Evolutionary conservation across 2,888 invertebrate species (phyloP).

Genomic region (Gastracanthus pulcherrimus): DNA sequence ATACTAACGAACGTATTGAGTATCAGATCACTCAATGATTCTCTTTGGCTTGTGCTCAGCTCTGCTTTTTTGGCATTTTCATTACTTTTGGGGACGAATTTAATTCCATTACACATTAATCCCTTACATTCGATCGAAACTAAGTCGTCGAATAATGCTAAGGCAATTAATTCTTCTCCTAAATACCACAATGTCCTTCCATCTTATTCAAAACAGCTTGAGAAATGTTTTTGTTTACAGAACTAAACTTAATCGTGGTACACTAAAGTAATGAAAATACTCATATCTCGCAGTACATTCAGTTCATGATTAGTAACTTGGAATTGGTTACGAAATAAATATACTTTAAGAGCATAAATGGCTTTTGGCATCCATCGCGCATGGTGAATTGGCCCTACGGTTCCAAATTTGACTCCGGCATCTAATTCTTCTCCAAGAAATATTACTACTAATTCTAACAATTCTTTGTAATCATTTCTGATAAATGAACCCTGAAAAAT

Average conservation of each 20-base stretch:
- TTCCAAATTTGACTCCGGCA: neutral
- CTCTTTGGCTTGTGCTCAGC: neutral
- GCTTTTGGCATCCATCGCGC: neutral
- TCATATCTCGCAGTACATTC: neutral
- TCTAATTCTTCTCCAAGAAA: neutral
- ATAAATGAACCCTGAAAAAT: neutral
- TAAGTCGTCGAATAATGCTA: neutral
- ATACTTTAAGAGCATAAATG: neutral
- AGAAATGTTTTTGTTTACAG: neutral
- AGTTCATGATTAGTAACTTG: neutral
- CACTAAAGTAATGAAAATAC: neutral
- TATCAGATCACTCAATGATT: neutral
- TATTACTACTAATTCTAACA: neutral
- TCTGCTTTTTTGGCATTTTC: neutral
- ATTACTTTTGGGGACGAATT: neutral
- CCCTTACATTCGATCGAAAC: neutral
- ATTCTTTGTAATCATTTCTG: neutral
- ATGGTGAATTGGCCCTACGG: neutral
- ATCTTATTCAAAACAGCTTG: neutral
- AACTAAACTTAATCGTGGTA: neutral
- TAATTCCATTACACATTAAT: neutral
- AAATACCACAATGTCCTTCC: neutral
- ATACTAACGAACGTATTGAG: neutral
- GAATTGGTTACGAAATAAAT: neutral
- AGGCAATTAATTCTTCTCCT: neutral